Percentiles rank a stretch among this genome's conserved stretches.
phyloP scores from a whole-genome alignment of 1,140 invertebrate genomes.

The Neelides sp. region DNA sequence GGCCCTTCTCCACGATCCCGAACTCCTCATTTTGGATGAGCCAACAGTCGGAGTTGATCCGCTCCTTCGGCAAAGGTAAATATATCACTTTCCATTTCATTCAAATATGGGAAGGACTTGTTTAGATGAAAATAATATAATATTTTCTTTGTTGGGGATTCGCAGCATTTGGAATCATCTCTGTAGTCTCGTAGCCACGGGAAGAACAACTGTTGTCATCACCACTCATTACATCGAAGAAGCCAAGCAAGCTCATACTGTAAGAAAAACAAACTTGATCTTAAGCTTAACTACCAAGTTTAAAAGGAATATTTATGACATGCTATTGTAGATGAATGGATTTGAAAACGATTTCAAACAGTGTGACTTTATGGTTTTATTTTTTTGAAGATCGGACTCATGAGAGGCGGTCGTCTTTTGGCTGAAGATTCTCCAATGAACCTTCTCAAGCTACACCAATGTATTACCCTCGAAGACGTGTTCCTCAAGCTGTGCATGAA shows the following conservation, averaged over 20 bases:
- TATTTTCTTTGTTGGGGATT: constrained; percentile 11
- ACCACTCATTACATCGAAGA: constrained; percentile 92
- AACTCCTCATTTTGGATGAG: constrained; percentile 84
- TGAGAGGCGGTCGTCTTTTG: constrained; percentile 77
- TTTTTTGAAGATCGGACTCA: constrained; percentile 68
- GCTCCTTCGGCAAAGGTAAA: constrained; percentile 62
- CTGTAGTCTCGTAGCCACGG: constrained; percentile 64
- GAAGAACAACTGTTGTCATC: constrained; percentile 77
- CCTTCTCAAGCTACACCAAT: constrained; percentile 66
- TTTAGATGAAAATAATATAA: background rate
- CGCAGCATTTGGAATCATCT: constrained; percentile 83
- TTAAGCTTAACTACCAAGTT: background rate
- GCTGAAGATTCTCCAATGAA: constrained; percentile 82
- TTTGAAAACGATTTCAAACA: background rate
- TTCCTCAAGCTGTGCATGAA: constrained; percentile 80
- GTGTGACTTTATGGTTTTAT: background rate
- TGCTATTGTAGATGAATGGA: background rate
- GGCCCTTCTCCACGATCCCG: constrained; percentile 81
- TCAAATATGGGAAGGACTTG: background rate
- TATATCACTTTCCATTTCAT: too few species aligned
- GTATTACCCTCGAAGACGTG: constrained; percentile 76
- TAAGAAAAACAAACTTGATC: constrained; percentile 37
- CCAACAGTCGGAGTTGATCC: constrained; percentile 81
- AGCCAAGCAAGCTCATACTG: constrained; percentile 71
- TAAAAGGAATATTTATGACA: constrained; percentile 8